Evolutionary conservation across 2,113 vertebrate genomes (phyloP).

Genomic region (Malurus cyaneus): DNA sequence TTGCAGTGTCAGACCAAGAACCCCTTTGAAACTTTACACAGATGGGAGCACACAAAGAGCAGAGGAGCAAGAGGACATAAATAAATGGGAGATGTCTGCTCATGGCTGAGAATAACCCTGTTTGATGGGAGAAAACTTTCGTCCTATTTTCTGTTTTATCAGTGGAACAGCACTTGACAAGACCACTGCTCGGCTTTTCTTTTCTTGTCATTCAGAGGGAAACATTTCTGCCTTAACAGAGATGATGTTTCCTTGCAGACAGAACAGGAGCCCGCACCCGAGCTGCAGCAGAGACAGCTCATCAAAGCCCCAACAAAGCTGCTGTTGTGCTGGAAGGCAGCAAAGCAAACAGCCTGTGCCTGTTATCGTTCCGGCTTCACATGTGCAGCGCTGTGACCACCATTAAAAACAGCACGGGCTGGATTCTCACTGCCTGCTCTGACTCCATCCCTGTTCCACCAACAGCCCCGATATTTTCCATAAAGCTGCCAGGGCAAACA

Average conservation of each 20-base stretch:
- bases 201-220: background rate
- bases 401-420: background rate
- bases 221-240: background rate
- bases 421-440: background rate
- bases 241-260: conserved; percentile 6
- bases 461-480: background rate
- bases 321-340: background rate
- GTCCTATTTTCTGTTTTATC: conserved; percentile 32
- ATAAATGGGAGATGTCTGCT: background rate
- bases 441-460: background rate
- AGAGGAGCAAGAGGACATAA: background rate
- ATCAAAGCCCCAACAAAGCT: conserved; percentile 24
- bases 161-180: background rate
- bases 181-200: background rate
- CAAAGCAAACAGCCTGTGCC: background rate
- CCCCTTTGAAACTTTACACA: background rate
- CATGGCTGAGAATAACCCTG: background rate
- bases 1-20: background rate
- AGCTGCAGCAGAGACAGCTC: conserved; percentile 13
- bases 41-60: background rate
- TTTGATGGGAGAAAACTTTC: conserved; percentile 9
- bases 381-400: background rate
- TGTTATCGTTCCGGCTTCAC: background rate
- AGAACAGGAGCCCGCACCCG: background rate
- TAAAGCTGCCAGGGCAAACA: background rate